Conservation (phyloP, 2,113 vertebrate species). For the Python bivittatus region DNA sequence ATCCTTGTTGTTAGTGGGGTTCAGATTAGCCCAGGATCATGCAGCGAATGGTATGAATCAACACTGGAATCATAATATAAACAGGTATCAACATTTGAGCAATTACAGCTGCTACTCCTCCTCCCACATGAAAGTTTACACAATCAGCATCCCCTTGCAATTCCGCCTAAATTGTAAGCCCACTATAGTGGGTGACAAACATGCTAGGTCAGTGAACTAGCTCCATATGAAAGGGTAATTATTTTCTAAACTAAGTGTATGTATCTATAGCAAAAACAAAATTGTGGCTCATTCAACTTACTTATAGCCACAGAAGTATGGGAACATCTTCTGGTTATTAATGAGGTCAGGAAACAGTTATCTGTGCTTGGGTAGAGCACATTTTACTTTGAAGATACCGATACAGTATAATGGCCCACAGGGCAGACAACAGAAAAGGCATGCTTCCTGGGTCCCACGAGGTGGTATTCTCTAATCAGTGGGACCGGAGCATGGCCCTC, state of each 20-base stretch:
- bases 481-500: neutral
- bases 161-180: neutral
- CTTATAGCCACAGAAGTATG: neutral
- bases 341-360: neutral
- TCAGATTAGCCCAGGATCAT: neutral
- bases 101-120: neutral
- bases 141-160: neutral
- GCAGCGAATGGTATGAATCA: neutral
- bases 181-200: neutral
- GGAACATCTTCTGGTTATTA: neutral
- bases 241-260: neutral
- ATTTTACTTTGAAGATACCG: neutral
- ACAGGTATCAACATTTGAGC: neutral
- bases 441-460: neutral
- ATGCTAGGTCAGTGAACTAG: neutral
- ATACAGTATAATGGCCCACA: neutral
- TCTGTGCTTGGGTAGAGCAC: neutral
- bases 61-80: neutral
- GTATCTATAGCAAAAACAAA: constrained; percentile 1
- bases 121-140: neutral
- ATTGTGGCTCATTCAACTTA: neutral
- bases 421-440: neutral
- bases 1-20: neutral
- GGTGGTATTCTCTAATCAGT: neutral
- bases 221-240: neutral